These are phyloP conservation scores for Acrocephalus scirpaceus DNA, from an alignment of 2,797 vertebrate genomes.

Conservation along the genomic window DNA sequence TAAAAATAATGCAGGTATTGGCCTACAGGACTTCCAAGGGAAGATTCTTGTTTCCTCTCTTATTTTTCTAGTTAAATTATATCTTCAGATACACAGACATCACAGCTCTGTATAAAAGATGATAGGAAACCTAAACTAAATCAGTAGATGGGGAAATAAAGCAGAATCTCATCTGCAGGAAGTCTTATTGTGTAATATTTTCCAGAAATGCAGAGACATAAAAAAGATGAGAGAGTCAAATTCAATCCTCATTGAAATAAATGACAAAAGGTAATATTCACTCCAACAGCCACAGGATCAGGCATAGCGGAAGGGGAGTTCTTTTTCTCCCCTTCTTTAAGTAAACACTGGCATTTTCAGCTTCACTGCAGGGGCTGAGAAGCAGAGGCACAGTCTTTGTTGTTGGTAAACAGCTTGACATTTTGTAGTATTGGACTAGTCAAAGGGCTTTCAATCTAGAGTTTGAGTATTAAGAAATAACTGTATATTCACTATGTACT, in stretches of 20 bases:
- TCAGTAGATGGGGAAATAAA: background rate
- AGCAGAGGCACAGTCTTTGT: constrained; percentile 35
- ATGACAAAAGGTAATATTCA: background rate
- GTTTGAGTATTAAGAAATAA: constrained; percentile 26
- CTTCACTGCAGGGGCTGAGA: constrained; percentile 33
- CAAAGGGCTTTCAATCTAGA: constrained; percentile 11
- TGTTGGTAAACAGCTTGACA: constrained; percentile 48
- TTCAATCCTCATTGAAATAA: background rate
- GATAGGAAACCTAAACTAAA: background rate
- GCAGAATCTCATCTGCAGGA: background rate
- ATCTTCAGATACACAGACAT: background rate
- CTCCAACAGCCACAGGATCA: background rate
- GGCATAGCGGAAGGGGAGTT: background rate
- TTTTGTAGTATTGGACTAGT: constrained; percentile 2
- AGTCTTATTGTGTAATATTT: background rate
- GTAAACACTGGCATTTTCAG: constrained; percentile 35
- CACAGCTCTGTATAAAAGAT: background rate
- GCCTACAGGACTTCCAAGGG: background rate
- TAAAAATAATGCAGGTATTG: background rate
- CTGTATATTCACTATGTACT: background rate
- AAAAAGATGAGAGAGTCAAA: background rate
- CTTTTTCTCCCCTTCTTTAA: background rate
- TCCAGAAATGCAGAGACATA: background rate
- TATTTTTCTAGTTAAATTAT: background rate
- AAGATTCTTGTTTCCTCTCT: background rate